Evolutionary conservation across 2,797 vertebrate genomes (phyloP), one percentile per base, ranked within the genome.

Genomic region (Leucoraja ocellata): DNA sequence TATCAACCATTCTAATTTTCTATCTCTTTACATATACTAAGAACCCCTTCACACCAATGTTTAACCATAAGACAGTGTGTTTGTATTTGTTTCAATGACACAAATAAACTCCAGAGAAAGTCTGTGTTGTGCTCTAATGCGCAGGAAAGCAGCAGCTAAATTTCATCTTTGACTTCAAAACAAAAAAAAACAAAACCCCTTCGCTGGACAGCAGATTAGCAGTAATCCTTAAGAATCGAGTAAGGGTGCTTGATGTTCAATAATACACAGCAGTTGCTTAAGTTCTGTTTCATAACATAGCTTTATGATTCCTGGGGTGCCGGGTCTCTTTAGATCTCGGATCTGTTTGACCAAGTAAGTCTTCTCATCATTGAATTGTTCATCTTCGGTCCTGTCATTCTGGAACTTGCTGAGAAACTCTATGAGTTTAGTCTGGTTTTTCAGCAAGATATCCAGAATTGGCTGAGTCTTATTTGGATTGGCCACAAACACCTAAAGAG

Each of bases 301-400:
- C 95, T 97, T 91, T 96, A 99, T 96, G 98, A 98, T 95, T 99
- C 98, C 96, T 98, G 98, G 94, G 98, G 97, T 81, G 97, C 96
- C 93, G 98, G 98, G 98, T 97, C 98, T 98, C 97, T 99, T 99
- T 96, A 99, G 97, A 97, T 99, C 98, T 97, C 98, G 97, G 97
- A 99, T 99, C 97, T 99, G 98, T 97, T 99, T 99, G 96, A 99
- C 97, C 97, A 99, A 97, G 97, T 99, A 99, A 96, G 98, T 99
- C 97, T 99, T 99, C 97, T 99, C 98, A 9, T 99, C 98, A 13
- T 99, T 99, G 97, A 99, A 99, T 94, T 99, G 98, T 97, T 99
- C 98, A 5, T 99, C 98, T 95, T 99, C 98, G 93, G 97, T 98
- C 95, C 98, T 97, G 97, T 99, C 98, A 79, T 98, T 98, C 97